These are phyloP conservation scores for Epinephelus fuscoguttatus DNA, from an alignment of 2,113 vertebrate species.

Conservation along the genomic window DNA sequence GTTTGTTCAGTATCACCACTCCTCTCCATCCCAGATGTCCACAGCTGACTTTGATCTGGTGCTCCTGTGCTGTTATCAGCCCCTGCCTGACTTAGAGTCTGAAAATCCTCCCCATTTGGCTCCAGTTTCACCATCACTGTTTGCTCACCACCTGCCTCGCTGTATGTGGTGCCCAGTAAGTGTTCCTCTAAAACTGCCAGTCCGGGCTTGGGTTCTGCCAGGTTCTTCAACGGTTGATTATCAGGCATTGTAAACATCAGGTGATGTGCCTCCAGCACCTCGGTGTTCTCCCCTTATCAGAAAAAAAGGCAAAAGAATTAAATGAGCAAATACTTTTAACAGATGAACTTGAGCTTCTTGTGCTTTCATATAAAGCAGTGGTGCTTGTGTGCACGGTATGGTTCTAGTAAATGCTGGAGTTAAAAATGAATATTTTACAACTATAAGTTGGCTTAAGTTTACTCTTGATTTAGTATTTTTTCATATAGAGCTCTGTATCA, in stretches of 20 bases:
- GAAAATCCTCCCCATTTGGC: constrained; percentile 33
- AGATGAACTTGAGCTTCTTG: not conserved
- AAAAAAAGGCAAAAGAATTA: not conserved
- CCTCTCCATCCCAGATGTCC: constrained; percentile 27
- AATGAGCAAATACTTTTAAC: not conserved
- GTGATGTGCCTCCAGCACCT: constrained; percentile 53
- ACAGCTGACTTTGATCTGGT: constrained; percentile 32
- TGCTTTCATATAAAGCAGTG: not conserved
- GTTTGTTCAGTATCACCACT: not conserved
- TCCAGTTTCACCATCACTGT: constrained; percentile 58
- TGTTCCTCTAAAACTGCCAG: constrained; percentile 31
- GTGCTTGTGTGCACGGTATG: not conserved
- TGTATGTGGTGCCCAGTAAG: not conserved
- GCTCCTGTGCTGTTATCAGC: not conserved
- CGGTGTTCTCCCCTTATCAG: constrained; percentile 56
- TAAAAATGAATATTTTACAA: not conserved
- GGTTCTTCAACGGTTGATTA: constrained; percentile 17
- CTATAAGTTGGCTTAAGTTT: not conserved
- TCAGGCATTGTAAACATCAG: constrained; percentile 51
- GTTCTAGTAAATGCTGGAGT: not conserved
- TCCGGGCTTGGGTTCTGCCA: constrained; percentile 6
- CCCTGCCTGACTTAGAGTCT: not conserved
- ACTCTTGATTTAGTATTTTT: not conserved
- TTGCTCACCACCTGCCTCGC: not conserved
- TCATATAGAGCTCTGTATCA: no score